Conservation (phyloP, 1,140 invertebrate genomes). For the Bombus superbus region DNA sequence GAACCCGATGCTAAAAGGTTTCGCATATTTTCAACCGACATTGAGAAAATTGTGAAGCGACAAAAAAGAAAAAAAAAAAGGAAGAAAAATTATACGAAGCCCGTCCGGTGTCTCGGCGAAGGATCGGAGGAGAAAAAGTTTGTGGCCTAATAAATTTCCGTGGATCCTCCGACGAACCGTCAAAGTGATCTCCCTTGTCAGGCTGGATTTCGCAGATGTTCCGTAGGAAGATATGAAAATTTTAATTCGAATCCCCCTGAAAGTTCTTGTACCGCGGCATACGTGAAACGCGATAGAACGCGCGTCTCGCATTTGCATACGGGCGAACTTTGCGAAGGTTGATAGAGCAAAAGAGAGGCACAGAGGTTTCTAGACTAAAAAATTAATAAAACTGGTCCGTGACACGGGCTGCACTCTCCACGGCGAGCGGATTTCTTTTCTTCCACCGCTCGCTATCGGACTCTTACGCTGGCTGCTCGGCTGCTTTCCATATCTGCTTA, state of each 20-base stretch:
- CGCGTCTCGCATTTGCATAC: constrained; percentile 40
- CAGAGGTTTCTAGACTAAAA: constrained; percentile 28
- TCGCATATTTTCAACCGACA: too few species aligned
- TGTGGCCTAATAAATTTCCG: constrained; percentile 25
- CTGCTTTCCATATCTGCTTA: constrained; percentile 37
- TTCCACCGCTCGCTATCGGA: constrained; percentile 17
- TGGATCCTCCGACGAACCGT: not conserved
- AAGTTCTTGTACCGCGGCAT: constrained; percentile 31
- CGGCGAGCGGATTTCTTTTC: constrained; percentile 27
- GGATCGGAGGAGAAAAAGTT: not conserved
- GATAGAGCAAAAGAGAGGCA: not conserved
- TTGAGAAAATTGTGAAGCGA: too few species aligned
- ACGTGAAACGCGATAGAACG: constrained; percentile 40
- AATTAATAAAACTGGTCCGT: constrained; percentile 52
- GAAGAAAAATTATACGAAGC: not conserved
- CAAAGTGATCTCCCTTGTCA: not conserved
- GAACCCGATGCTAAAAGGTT: too few species aligned
- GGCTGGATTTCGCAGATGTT: constrained; percentile 23
- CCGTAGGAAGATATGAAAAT: constrained; percentile 43
- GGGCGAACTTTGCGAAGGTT: not conserved
- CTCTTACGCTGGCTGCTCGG: constrained; percentile 7
- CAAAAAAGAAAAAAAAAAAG: not conserved
- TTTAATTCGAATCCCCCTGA: constrained; percentile 44
- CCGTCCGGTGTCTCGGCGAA: not conserved
- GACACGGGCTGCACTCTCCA: constrained; percentile 24